Conservation (phyloP, 2,888 invertebrate species). For the Caenorhabditis sp. region DNA sequence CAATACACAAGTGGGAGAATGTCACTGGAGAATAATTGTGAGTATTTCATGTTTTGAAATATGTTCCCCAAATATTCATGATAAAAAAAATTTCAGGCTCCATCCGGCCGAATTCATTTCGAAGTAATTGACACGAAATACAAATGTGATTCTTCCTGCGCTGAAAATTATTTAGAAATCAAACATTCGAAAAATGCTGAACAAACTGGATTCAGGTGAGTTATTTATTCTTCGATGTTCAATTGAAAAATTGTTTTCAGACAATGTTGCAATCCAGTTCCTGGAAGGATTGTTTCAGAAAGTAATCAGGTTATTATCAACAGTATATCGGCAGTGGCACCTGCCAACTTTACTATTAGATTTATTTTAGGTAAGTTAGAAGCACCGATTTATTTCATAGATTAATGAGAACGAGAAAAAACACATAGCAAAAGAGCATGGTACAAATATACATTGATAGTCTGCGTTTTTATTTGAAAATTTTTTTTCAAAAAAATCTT, state of each 20-base stretch:
- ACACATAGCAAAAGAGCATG: no score
- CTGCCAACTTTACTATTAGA: conserved; percentile 56
- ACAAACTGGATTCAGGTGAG: conserved; percentile 55
- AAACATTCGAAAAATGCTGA: conserved; percentile 49
- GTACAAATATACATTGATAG: no score
- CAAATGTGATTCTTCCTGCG: conserved; percentile 55
- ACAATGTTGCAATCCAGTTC: conserved; percentile 58
- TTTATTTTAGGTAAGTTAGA: conserved; percentile 51
- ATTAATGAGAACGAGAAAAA: no score
- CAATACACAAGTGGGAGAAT: conserved; percentile 44
- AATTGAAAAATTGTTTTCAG: conserved; percentile 22
- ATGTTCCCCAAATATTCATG: no score
- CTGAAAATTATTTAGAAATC: conserved; percentile 57
- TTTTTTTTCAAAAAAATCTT: background rate
- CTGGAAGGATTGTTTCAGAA: conserved; percentile 51
- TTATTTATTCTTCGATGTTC: background rate
- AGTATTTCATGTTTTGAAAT: no score
- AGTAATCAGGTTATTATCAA: conserved; percentile 46
- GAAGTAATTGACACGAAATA: conserved; percentile 55
- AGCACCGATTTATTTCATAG: no score
- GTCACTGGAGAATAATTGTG: conserved; percentile 51
- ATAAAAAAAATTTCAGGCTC: conserved; percentile 51
- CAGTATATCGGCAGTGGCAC: conserved; percentile 38
- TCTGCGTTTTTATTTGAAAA: no score
- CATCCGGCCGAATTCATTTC: conserved; percentile 44